Base-by-base conservation (phyloP, 2,797 vertebrate species). In the Kryptolebias ocellatus region DNA sequence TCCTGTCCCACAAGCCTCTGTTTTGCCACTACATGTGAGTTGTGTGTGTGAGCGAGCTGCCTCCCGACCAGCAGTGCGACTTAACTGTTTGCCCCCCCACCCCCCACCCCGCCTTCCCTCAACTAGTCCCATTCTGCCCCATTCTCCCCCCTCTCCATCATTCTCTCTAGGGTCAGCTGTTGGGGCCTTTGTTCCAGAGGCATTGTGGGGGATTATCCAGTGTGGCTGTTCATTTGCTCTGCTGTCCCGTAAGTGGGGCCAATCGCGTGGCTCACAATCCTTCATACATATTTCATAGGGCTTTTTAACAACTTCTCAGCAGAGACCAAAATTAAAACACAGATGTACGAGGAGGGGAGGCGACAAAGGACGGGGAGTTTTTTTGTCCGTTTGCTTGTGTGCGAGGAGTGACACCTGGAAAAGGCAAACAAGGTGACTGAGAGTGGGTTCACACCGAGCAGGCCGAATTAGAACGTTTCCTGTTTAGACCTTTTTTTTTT, bases 121-220 rank as follows among this genome's bases (percentile, higher is more conserved):
- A 50, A 18, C 44, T 45, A 17, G 72, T 83, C 65, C 69, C 66
- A 29, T 73, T 76, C 72, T 39, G 18, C 45, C 46, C 53, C 24
- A 51, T 5, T 44, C 60, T 11, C 45, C 16, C 53, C 56, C n/a
- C 17, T 7, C 74, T 52, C 46, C 37, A 52, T 81, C 66, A 50
- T 55, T 51, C 96, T 97, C 96, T 95, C 96, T 95, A 89, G 96
- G 95, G 95, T 98, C 97, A 99, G 96, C 97, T 98, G 96, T 98
- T 96, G 96, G 37, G 95, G 95, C 95, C 96, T 99, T 99, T 99
- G 97, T 98, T 99, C 85, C 88, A 95, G 93, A 93, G 95, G 95
- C 95, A 98, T 98, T 99, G 96, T 99, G 95, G 95, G 94, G 94
- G 94, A 96, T 98, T 98, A 98, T 98, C 95, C 96, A 93, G 94